A percentile compares a stretch with the other conserved stretches of the same genome.
Evolutionary conservation across 2,797 vertebrate species (phyloP).

Genomic region (Spea hammondii): DNA sequence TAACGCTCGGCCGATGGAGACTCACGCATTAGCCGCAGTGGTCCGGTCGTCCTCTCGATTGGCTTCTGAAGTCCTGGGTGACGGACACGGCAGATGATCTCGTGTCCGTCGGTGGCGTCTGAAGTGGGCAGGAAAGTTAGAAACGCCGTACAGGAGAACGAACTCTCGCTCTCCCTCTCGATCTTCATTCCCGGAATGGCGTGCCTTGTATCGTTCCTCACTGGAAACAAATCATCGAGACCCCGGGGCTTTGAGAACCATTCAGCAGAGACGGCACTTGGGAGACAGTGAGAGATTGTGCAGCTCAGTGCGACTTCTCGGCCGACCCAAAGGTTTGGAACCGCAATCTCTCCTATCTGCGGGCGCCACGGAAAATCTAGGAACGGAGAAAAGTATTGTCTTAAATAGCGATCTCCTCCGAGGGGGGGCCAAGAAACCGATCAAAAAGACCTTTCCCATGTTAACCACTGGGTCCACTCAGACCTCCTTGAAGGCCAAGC

Average conservation of each 20-base stretch:
- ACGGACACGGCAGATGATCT: slow-evolving; percentile 29
- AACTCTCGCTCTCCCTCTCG: slow-evolving; percentile 1
- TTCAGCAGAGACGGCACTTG: neutral
- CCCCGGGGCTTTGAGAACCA: slow-evolving; percentile 24
- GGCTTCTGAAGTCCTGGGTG: slow-evolving; percentile 18
- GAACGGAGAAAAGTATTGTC: neutral
- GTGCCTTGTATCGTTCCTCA: neutral
- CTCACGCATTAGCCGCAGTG: neutral
- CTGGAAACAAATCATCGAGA: neutral
- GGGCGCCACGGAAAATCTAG: slow-evolving; percentile 44
- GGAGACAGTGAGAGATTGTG: neutral
- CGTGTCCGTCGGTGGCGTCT: slow-evolving; percentile 22
- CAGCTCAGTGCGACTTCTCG: slow-evolving; percentile 1
- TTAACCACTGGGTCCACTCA: too few relatives aligned
- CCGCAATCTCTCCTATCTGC: slow-evolving; percentile 2
- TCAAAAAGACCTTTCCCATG: too few relatives aligned
- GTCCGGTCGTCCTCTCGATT: slow-evolving; percentile 19
- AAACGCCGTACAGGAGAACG: neutral
- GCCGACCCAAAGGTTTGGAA: neutral
- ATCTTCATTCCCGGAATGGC: neutral
- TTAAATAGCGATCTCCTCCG: too few relatives aligned
- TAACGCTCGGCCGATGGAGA: too few relatives aligned
- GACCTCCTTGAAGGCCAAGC: too few relatives aligned
- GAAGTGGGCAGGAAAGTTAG: slow-evolving; percentile 8
- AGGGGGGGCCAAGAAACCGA: too few relatives aligned